Conservation (phyloP, 2,797 vertebrate species). For the Neosilurus mollespiculum region DNA sequence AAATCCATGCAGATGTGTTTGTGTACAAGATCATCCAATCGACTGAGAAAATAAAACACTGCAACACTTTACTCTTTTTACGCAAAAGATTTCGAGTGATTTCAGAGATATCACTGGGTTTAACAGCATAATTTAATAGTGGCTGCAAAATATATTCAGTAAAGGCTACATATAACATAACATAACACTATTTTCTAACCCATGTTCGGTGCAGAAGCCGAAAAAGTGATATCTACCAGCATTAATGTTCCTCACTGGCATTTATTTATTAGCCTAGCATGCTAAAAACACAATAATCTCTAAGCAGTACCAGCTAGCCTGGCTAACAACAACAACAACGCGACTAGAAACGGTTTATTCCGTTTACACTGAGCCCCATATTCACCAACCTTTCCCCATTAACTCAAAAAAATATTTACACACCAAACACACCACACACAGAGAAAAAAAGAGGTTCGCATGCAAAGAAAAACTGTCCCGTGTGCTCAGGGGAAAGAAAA, state of each 20-base stretch:
- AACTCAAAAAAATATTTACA: background rate
- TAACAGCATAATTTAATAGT: background rate
- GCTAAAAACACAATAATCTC: background rate
- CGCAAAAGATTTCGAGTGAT: background rate
- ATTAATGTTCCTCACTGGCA: background rate
- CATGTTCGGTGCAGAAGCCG: background rate
- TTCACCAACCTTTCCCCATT: background rate
- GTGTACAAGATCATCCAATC: background rate
- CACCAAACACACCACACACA: background rate
- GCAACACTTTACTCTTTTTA: background rate
- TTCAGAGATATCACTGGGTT: background rate
- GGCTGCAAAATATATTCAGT: too few species aligned
- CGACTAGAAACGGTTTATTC: background rate
- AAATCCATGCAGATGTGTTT: background rate
- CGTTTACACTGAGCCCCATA: background rate
- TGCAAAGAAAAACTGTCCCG: too few species aligned
- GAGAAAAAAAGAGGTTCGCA: too few species aligned
- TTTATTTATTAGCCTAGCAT: background rate
- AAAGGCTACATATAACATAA: too few species aligned
- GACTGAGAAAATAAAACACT: background rate
- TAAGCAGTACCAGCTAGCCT: background rate
- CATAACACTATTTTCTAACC: too few species aligned
- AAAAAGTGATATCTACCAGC: background rate
- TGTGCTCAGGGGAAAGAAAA: conserved; percentile 25
- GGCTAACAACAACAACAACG: background rate